Evolutionary conservation across 2,113 vertebrate genomes (phyloP), one percentile per base, ranked within the genome.

Genomic region (Atlantisia rogersi): DNA sequence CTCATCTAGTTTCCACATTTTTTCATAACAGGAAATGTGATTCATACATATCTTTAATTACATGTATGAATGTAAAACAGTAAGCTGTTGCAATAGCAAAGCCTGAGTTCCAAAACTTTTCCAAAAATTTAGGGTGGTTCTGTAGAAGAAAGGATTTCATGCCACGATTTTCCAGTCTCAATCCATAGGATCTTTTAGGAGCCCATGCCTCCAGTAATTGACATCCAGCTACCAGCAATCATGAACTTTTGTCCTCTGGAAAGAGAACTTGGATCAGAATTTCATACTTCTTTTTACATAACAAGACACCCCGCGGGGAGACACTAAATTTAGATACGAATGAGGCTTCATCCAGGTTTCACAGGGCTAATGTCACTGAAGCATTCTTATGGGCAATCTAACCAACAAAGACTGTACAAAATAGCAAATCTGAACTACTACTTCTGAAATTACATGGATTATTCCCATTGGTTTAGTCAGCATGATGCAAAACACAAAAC

Each of bases 11-110:
- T 90, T 94, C 55, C 79, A 91, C 74, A 50, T 24, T 77, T 95
- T 95, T 95, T 88, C 82, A n/a, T 70, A 82, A 95, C 71, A 93
- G 91, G 90, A 96, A 96, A 91, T 31, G 44, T 90, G 91, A 95
- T 88, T 95, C 93, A 96, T 94, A 52, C 7, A 0, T 50, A 63
- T 90, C 58, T 95, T 87, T 64, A 94, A 69, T 60, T 85, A 74
- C 40, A 70, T 18, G 12, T 59, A 93, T 90, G 50, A 32, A 19
- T 63, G 46, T 63, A 80, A 79, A 85, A 69, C 63, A 88, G 25
- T 35, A 32, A 55, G 39, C 55, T 82, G 87, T 70, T 85, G 69
- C 70, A 97, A 87, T 37, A 95, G 84, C 62, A 90, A 92, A 95
- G 53, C 40, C 44, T 22, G 58, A 3, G 28, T 60, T 91, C 40